Conservation (phyloP, 2,888 invertebrate species). For the Poecilus cupreus region DNA sequence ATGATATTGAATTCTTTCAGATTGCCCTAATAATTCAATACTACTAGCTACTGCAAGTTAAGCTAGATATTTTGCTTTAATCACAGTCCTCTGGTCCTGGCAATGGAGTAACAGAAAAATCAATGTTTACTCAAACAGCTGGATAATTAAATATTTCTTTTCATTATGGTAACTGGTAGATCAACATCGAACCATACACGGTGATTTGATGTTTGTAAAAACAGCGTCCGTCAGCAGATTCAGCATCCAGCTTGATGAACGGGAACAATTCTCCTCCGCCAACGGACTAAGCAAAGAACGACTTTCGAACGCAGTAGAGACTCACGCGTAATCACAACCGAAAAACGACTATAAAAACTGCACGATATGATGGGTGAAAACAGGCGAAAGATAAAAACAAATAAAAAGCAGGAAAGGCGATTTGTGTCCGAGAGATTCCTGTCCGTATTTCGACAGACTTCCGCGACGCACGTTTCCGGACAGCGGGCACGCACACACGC, state of each 20-base stretch:
- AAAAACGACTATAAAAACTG: constrained; percentile 51
- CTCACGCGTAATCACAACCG: constrained; percentile 39
- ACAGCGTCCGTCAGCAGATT: constrained; percentile 13
- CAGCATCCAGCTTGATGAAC: constrained; percentile 25
- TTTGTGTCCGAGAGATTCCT: constrained; percentile 41
- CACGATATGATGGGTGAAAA: constrained; percentile 57
- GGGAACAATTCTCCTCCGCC: background rate
- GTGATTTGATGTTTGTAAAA: constrained; percentile 17
- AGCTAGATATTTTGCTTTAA: too few species aligned
- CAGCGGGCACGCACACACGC: background rate
- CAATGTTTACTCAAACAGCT: too few species aligned
- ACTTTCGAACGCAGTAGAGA: background rate
- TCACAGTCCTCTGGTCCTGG: too few species aligned
- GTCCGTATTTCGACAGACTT: constrained; percentile 13
- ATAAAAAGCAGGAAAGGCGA: constrained; percentile 52
- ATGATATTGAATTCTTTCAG: too few species aligned
- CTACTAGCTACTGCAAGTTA: too few species aligned
- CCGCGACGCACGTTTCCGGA: constrained; percentile 18
- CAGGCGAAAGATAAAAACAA: constrained; percentile 57
- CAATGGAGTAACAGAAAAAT: too few species aligned
- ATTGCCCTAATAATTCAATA: too few species aligned
- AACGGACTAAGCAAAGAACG: background rate
- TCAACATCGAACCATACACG: background rate
- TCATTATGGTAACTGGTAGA: background rate
- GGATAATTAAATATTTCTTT: background rate